Evolutionary conservation across 2,113 vertebrate genomes (phyloP).

Genomic region (Glaucomys volans): DNA sequence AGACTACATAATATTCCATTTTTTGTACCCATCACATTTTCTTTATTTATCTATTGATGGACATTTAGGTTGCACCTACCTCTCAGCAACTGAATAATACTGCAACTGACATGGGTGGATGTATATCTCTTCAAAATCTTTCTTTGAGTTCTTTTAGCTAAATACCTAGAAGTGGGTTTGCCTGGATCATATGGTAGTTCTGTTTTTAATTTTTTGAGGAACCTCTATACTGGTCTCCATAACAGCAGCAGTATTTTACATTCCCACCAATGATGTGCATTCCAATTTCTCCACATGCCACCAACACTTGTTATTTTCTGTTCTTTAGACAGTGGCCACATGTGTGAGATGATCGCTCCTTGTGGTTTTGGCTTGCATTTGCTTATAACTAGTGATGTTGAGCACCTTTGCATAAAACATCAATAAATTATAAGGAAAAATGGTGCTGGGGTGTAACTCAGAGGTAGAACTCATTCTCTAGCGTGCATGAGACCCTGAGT

Average conservation of each 20-base stretch:
- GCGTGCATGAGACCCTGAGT: too few species aligned
- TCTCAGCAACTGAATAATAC: background rate
- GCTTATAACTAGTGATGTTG: too few species aligned
- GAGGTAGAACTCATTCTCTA: too few species aligned
- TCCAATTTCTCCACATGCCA: background rate
- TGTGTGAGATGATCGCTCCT: too few species aligned
- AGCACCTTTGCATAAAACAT: too few species aligned
- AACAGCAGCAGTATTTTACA: too few species aligned
- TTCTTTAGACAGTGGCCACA: background rate
- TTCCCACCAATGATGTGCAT: too few species aligned
- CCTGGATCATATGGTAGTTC: background rate
- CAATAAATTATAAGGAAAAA: too few species aligned
- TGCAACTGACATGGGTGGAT: background rate
- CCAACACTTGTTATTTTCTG: background rate
- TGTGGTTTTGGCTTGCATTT: too few species aligned
- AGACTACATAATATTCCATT: too few species aligned
- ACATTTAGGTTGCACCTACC: background rate
- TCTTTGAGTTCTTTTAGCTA: background rate
- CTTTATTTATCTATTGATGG: background rate
- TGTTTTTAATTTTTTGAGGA: background rate
- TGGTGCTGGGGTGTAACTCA: too few species aligned
- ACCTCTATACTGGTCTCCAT: background rate
- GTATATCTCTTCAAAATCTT: background rate
- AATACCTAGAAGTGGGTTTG: background rate
- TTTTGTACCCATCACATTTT: too few species aligned